Percentiles rank a stretch among this genome's conserved stretches.
Conservation (phyloP, 2,113 vertebrate genomes). For the Mirounga angustirostris region DNA sequence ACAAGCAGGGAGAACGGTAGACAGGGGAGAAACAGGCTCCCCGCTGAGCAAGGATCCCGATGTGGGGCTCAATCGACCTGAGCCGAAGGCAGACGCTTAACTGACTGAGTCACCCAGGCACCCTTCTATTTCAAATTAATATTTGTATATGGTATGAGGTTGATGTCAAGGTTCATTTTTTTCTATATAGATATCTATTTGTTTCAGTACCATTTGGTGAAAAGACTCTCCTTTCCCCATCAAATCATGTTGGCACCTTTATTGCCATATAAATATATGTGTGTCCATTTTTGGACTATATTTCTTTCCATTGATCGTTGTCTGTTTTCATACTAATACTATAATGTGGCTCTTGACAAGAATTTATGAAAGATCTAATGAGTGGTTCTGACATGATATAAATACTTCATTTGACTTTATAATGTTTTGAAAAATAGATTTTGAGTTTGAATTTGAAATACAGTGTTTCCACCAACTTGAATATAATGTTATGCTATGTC, state of each 20-base stretch:
- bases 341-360: neutral
- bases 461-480: neutral
- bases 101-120: no score
- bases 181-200: neutral
- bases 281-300: neutral
- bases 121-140: neutral
- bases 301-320: neutral
- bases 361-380: conserved; percentile 48
- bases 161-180: neutral
- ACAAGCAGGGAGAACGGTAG: no score
- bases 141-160: neutral
- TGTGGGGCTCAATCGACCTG: no score
- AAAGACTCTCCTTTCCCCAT: conserved; percentile 11
- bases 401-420: conserved; percentile 63
- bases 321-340: neutral
- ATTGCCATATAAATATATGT: neutral
- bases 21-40: no score
- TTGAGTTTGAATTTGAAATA: conserved; percentile 65
- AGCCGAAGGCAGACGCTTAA: no score
- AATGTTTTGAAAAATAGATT: conserved; percentile 52
- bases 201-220: neutral
- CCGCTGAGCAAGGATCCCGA: no score
- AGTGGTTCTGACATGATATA: conserved; percentile 37
- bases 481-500: neutral
- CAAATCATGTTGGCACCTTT: neutral